These are phyloP conservation scores for Poeciliopsis prolifica DNA, from an alignment of 2,113 vertebrate genomes.

Conservation along the genomic window DNA sequence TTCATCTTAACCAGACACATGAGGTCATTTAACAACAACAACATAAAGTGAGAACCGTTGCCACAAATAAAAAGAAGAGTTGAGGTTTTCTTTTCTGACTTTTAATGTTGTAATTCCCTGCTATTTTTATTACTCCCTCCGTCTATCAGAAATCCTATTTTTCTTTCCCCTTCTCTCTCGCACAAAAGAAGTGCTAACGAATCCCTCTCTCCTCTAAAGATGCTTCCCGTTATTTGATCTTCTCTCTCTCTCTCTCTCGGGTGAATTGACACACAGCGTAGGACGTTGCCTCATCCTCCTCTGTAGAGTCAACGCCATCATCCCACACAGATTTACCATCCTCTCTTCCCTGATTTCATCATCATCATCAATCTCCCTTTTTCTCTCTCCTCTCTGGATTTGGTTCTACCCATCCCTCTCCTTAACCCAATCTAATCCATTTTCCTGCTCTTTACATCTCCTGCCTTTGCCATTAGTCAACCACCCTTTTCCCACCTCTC, in stretches of 20 bases:
- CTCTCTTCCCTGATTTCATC: constrained; percentile 38
- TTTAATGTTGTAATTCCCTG: background rate
- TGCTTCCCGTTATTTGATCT: constrained; percentile 45
- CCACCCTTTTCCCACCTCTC: no score
- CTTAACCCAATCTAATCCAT: constrained; percentile 24
- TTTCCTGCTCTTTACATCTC: no score
- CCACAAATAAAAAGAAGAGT: background rate
- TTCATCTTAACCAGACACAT: constrained; percentile 2
- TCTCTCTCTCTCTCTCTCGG: constrained; percentile 14
- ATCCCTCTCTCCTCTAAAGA: constrained; percentile 13
- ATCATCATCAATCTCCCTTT: constrained; percentile 3
- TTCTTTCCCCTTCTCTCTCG: background rate
- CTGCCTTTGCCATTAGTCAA: no score
- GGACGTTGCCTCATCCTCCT: constrained; percentile 58
- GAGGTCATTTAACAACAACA: constrained; percentile 23
- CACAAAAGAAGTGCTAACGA: background rate
- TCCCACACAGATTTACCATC: background rate
- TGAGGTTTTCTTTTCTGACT: background rate
- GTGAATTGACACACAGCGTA: constrained; percentile 50
- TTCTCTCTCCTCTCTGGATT: constrained; percentile 7
- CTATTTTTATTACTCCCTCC: background rate
- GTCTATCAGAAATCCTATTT: background rate
- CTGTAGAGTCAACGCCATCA: constrained; percentile 15
- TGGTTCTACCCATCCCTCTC: constrained; percentile 31
- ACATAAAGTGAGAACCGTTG: background rate